phyloP scores from a whole-genome alignment of 2,113 vertebrate genomes.

The Lonchura striata region DNA sequence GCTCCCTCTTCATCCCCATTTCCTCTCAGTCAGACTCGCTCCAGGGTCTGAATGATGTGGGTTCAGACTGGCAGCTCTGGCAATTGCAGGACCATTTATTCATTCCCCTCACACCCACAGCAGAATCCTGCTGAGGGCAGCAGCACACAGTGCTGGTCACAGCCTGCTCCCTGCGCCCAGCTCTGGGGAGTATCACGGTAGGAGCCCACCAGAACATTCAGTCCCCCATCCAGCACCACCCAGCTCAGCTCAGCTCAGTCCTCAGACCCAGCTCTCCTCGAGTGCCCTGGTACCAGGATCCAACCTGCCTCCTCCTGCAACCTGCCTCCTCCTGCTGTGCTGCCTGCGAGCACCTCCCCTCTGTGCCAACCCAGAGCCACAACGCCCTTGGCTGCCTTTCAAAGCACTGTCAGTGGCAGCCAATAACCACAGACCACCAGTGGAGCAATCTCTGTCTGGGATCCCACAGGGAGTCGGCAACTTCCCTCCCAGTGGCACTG shows the following conservation, averaged over 20 bases:
- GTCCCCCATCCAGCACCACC: background rate
- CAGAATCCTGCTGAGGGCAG: slow-evolving; percentile 23
- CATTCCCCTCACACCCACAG: slow-evolving; percentile 13
- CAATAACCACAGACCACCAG: background rate
- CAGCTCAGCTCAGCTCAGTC: background rate
- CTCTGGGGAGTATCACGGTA: fast-evolving
- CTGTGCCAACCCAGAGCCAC: fast-evolving
- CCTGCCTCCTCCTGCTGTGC: background rate
- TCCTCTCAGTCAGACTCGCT: background rate
- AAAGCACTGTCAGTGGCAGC: background rate
- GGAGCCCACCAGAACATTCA: background rate
- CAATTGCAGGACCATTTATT: slow-evolving; percentile 8
- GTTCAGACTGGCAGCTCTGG: background rate
- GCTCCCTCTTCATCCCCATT: background rate
- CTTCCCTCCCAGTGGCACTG: background rate
- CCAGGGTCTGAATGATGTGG: background rate
- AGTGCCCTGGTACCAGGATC: background rate
- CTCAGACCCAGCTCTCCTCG: background rate
- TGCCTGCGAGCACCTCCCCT: background rate
- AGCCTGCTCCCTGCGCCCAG: slow-evolving; percentile 2
- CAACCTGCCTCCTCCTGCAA: background rate
- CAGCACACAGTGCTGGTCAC: background rate
- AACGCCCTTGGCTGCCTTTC: background rate
- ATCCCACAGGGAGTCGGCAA: background rate
- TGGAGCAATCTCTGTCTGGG: background rate